phyloP scores from a whole-genome alignment of 2,797 vertebrate genomes.

The Oreortyx pictus region DNA sequence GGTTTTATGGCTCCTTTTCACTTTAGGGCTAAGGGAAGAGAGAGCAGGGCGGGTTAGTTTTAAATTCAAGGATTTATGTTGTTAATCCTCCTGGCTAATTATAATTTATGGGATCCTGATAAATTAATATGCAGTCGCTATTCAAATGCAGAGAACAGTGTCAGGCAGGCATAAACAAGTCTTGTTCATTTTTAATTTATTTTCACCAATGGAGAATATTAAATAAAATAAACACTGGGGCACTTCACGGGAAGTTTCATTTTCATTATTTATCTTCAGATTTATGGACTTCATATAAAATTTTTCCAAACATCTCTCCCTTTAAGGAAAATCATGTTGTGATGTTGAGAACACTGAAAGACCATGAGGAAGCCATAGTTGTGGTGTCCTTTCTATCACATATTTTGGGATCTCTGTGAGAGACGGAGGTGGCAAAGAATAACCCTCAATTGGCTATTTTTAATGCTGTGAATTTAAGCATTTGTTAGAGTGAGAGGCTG shows the following conservation, averaged over 20 bases:
- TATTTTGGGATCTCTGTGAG: background rate
- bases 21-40: slow-evolving; percentile 84
- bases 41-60: slow-evolving; percentile 84
- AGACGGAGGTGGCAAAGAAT: slow-evolving; percentile 19
- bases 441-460: slow-evolving; percentile 61
- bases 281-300: slow-evolving; percentile 78
- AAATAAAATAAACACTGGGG: slow-evolving; percentile 82
- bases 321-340: slow-evolving; percentile 58
- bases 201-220: slow-evolving; percentile 84
- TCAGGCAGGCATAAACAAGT: slow-evolving; percentile 84
- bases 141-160: slow-evolving; percentile 80
- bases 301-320: slow-evolving; percentile 70
- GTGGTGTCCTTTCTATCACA: background rate
- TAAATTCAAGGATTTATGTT: slow-evolving; percentile 87
- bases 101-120: slow-evolving; percentile 86
- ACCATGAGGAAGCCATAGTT: background rate
- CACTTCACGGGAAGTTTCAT: slow-evolving; percentile 76
- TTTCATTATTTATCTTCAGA: slow-evolving; percentile 84
- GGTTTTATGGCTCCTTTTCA: slow-evolving; percentile 86
- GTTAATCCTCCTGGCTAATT: slow-evolving; percentile 88
- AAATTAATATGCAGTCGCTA: slow-evolving; percentile 87
- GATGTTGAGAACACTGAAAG: background rate
- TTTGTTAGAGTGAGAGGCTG: slow-evolving; percentile 57
- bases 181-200: slow-evolving; percentile 87
- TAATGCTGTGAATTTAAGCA: slow-evolving; percentile 66